Conservation (phyloP, 2,888 invertebrate species). For the Eupithecia abbreviata region DNA sequence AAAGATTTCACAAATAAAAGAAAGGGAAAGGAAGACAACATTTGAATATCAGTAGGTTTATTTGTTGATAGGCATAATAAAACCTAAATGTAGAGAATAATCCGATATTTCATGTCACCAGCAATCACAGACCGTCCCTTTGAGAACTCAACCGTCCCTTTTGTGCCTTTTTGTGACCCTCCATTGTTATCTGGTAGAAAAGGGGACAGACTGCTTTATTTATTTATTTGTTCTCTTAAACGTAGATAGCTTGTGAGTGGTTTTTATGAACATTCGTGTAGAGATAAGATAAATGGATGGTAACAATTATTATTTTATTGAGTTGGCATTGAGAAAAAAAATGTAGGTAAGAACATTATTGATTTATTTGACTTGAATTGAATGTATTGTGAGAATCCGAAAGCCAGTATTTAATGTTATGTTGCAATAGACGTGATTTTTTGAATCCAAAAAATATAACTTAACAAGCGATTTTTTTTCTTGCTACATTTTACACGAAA, state of each 20-base stretch:
- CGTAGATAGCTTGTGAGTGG: constrained; percentile 45
- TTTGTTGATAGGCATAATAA: constrained; percentile 26
- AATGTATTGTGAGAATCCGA: not conserved
- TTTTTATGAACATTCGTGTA: constrained; percentile 41
- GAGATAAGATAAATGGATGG: constrained; percentile 41
- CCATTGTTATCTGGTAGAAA: constrained; percentile 55
- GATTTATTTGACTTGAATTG: constrained; percentile 1
- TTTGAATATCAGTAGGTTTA: constrained; percentile 15
- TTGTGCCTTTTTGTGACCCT: constrained; percentile 65
- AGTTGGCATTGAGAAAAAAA: constrained; percentile 15
- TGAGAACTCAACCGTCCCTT: constrained; percentile 59
- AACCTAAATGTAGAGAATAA: constrained; percentile 39
- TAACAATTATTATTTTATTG: constrained; percentile 34
- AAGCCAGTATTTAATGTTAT: not conserved
- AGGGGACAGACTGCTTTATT: constrained; percentile 53
- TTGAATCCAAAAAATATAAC: not conserved
- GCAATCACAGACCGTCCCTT: constrained; percentile 55
- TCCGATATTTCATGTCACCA: constrained; percentile 38
- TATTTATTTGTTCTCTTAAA: constrained; percentile 54
- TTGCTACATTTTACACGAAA: not conserved
- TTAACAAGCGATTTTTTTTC: not conserved
- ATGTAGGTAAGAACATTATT: not conserved
- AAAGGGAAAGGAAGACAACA: not conserved
- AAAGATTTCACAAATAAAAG: not conserved
- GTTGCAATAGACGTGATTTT: not conserved